Evolutionary conservation across 2,888 invertebrate genomes (phyloP), one percentile per base, ranked within the genome.

Genomic region (Diaperis boleti): DNA sequence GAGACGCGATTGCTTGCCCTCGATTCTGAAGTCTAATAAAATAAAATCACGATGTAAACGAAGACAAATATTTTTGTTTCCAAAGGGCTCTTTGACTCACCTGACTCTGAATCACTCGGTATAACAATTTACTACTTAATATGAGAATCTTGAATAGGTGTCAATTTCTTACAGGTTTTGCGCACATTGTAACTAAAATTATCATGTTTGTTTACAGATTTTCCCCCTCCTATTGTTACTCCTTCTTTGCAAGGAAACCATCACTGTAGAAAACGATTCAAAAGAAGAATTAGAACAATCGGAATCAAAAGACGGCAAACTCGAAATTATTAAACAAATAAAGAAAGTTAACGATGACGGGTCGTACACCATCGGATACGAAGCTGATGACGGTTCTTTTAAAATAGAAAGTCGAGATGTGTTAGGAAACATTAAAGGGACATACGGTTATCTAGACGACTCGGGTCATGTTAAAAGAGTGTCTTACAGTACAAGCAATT

Each of bases 341-440:
- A 88, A 92, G 67, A 86, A 90, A 76, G 84, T 92, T 1, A 93
- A 93, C 77, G 89, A 91, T 50, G 93, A 93, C 76, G 93, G 93
- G 18, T 92, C 92, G 0, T 93, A 93, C 75, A 92, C 92, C 0
- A 91, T 91, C 66, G 93, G 93, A 0, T 93, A 92, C 75, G 93
- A 93, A 82, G 92, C 92, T 1, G 92, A 91, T 45, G 93, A 93
- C 78, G 93, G 93, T 2, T 91, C 92, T 0, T 93, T 92, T 79
- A 92, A 93, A 83, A 92, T 92, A 60, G 92, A 92, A 82, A 92
- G 90, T 74, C 84, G 92, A 65, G 92, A 92, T 79, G 90, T 91
- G 44, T 82, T 88, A 64, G 92, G 92, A 5, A 91, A 92, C 78
- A 90, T 92, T 66, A 92, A 92, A 79, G 92, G 92, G 33, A 92